Conservation (phyloP, 2,113 vertebrate species). For the Ginglymostoma cirratum region DNA sequence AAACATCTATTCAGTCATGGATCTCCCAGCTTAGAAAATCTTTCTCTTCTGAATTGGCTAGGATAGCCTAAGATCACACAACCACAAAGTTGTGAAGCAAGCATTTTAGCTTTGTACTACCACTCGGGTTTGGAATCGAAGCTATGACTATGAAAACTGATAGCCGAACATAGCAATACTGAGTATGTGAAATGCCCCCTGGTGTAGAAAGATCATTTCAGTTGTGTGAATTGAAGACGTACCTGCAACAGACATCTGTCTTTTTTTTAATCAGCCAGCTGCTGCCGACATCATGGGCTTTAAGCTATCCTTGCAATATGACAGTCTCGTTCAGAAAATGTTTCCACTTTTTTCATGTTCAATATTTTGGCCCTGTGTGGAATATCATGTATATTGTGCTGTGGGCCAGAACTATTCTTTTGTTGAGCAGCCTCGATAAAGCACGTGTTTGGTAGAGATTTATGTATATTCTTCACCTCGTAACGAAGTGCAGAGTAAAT, state of each 20-base stretch:
- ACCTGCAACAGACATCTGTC: neutral
- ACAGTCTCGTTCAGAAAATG: neutral
- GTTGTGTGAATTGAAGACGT: neutral
- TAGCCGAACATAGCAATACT: neutral
- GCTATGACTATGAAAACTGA: neutral
- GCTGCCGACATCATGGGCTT: neutral
- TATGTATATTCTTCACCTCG: neutral
- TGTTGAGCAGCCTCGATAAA: neutral
- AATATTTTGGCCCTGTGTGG: neutral
- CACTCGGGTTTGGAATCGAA: neutral
- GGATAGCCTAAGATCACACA: neutral
- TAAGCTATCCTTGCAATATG: neutral
- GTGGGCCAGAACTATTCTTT: neutral
- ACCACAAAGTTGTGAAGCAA: neutral
- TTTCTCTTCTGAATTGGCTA: neutral
- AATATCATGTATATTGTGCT: neutral
- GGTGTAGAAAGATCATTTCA: neutral
- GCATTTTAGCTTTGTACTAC: neutral
- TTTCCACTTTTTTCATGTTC: neutral
- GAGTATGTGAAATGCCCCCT: neutral
- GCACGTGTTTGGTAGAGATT: neutral
- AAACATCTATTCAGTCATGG: neutral
- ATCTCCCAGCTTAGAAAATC: neutral
- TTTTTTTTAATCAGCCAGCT: neutral
- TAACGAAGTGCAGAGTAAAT: neutral